Conservation (phyloP, 2,888 invertebrate genomes). For the Phlogophora meticulosa region DNA sequence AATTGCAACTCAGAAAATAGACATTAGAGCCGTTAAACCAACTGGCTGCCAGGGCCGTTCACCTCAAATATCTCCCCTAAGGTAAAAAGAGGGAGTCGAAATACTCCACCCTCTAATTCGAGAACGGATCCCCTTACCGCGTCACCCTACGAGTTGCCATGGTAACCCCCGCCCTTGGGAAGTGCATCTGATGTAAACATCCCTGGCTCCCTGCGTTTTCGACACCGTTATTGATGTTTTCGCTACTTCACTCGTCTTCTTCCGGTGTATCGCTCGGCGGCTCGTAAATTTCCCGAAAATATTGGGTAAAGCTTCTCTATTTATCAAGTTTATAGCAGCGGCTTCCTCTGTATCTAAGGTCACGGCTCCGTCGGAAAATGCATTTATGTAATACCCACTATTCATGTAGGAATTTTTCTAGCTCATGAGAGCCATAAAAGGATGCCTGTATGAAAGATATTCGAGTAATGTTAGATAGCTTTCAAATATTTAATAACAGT, state of each 20-base stretch:
- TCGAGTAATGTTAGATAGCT: conserved; percentile 36
- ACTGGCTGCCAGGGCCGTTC: conserved; percentile 82
- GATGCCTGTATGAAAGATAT: conserved; percentile 37
- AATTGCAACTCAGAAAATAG: conserved; percentile 73
- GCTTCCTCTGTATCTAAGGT: conserved; percentile 77
- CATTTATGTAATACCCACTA: conserved; percentile 71
- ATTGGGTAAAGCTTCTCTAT: conserved; percentile 82
- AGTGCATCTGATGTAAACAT: conserved; percentile 78
- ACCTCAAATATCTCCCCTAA: conserved; percentile 88
- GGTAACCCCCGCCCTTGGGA: conserved; percentile 68
- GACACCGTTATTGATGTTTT: conserved; percentile 84
- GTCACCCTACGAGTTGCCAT: conserved; percentile 75
- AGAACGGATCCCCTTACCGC: conserved; percentile 76
- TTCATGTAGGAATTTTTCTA: conserved; percentile 62
- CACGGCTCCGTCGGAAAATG: conserved; percentile 72
- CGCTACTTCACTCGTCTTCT: conserved; percentile 74
- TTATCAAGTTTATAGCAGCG: conserved; percentile 82
- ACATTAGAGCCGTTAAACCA: conserved; percentile 67
- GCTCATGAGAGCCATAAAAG: conserved; percentile 36
- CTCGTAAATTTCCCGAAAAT: conserved; percentile 81
- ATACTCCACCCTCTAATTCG: conserved; percentile 88
- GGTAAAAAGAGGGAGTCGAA: conserved; percentile 85
- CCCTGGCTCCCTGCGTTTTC: conserved; percentile 77
- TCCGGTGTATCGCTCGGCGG: conserved; percentile 75
- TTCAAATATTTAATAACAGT: conserved; percentile 27